These are phyloP conservation scores for Rhabdomys dilectus DNA, from an alignment of 2,113 vertebrate species.

Conservation along the genomic window DNA sequence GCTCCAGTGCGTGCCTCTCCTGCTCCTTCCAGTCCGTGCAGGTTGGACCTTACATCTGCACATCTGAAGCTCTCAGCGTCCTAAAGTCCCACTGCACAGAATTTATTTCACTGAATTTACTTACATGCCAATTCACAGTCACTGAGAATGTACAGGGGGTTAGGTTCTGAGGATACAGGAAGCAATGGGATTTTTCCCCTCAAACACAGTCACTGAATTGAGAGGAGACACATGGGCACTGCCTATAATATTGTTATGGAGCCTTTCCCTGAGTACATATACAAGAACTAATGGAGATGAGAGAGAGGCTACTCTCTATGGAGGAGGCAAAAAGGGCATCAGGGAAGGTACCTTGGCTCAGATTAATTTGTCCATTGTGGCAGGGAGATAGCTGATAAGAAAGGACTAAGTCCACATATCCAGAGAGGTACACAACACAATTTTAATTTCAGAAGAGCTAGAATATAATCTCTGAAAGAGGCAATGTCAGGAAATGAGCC, in stretches of 20 bases:
- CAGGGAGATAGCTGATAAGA: neutral
- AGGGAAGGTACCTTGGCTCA: too few relatives aligned
- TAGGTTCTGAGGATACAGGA: neutral
- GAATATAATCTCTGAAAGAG: neutral
- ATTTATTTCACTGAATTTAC: neutral
- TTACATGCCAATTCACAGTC: neutral
- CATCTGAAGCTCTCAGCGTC: too few relatives aligned
- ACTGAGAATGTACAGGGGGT: too few relatives aligned
- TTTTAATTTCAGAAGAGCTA: neutral
- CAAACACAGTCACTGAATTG: neutral
- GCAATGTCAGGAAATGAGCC: neutral
- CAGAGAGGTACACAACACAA: neutral
- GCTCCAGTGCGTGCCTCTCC: rapidly evolving
- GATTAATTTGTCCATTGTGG: neutral
- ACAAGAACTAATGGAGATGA: neutral
- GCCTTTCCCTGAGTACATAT: rapidly evolving
- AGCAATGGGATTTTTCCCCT: rapidly evolving
- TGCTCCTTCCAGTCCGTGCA: neutral
- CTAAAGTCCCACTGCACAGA: neutral
- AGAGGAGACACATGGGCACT: neutral
- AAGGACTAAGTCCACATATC: neutral
- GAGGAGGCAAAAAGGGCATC: neutral
- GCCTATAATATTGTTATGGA: rapidly evolving
- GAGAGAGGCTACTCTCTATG: neutral
- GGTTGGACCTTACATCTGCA: neutral